phyloP scores from a whole-genome alignment of 2,797 vertebrate genomes.

The Enteromius fasciolatus region DNA sequence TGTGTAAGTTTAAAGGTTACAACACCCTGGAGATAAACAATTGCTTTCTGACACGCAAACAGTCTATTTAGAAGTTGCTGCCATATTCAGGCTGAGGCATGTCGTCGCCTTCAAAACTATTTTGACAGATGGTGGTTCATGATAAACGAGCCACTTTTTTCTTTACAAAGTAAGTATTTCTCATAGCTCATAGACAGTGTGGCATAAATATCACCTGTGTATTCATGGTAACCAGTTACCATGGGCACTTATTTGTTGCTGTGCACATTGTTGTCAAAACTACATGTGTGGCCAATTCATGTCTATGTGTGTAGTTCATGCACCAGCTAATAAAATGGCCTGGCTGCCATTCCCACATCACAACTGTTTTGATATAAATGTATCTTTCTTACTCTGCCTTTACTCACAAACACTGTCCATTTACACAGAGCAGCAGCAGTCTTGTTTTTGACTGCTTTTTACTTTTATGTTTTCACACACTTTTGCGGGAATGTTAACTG shows the following conservation, averaged over 20 bases:
- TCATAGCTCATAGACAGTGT: slow-evolving; percentile 54
- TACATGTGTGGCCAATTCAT: slow-evolving; percentile 39
- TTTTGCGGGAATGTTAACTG: not conserved
- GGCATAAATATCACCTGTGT: slow-evolving; percentile 48
- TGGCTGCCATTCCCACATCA: not conserved
- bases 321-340: not conserved
- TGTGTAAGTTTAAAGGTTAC: slow-evolving; percentile 30
- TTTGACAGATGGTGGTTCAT: slow-evolving; percentile 67
- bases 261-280: slow-evolving; percentile 19
- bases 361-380: slow-evolving; percentile 3
- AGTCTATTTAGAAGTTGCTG: slow-evolving; percentile 48
- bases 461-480: not conserved
- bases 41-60: slow-evolving; percentile 55
- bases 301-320: slow-evolving; percentile 1
- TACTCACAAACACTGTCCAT: not conserved
- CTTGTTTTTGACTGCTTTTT: not conserved
- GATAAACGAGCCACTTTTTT: slow-evolving; percentile 62
- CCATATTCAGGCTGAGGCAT: slow-evolving; percentile 61
- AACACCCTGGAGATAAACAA: slow-evolving; percentile 44
- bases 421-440: not conserved
- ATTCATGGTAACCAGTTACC: slow-evolving; percentile 33
- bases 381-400: not conserved
- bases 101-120: slow-evolving; percentile 57
- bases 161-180: slow-evolving; percentile 59
- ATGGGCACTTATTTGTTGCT: slow-evolving; percentile 35